Base-by-base conservation (phyloP, 2,113 vertebrate species). In the Takifugu bimaculatus region DNA sequence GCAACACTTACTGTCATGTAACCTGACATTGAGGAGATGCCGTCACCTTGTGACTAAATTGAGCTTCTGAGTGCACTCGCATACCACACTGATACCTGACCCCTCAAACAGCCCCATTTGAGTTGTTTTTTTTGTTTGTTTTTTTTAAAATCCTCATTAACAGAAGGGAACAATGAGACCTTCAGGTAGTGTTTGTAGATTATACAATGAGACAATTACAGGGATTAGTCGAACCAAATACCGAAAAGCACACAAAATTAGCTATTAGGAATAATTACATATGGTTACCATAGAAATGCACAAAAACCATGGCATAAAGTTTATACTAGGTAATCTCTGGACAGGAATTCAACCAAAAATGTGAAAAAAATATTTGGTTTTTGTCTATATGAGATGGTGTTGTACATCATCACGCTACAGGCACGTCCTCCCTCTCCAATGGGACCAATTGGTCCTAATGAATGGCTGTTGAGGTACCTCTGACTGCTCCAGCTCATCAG, bases 1-100 rank as follows among this genome's bases (percentile, higher is more conserved):
- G 1, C 32, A 60, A 63, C 28, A 1, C 47, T 15, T 4, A 6
- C 54, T 32, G 43, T 50, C 58, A 60, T 67, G 67, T 62, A 62
- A 70, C 60, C 63, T 68, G 50, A 74, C 76, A 78, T 26, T 60
- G 70, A n/a, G 13, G 56, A 48, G 61, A 68, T 50, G 60, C 51
- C 75, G 61, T 81, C 57, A 64, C 53, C 49, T 62, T 64, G 60
- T 51, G 51, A 78, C 75, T 76, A 86, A 75, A 77, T 77, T 26
- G 60, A 75, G 72, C 65, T 72, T 55, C 64, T 11, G 14, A 43
- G 60, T 25, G 26, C 52, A 64, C 45, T 63, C 32, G 43, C 64
- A 69, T 74, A 54, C 77, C 68, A 52, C 54, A 60, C 39, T 59
- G 70, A 80, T 49, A 80, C 42, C 62, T 50, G 72, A 83, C 63